phyloP scores from a whole-genome alignment of 2,888 invertebrate genomes.

The Tipula lateralis region DNA sequence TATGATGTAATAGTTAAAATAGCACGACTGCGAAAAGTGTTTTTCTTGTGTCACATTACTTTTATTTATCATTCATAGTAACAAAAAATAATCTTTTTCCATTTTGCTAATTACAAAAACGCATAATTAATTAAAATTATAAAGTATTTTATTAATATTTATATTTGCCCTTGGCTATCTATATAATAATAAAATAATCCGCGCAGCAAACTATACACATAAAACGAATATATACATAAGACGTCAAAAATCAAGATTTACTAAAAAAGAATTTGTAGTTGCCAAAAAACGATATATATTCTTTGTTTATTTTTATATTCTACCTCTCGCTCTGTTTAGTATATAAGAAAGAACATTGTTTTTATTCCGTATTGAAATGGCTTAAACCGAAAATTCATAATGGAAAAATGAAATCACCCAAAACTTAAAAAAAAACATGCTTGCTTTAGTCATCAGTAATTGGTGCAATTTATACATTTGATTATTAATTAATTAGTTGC shows the following conservation, averaged over 20 bases:
- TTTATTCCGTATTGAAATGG: neutral
- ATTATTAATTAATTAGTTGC: neutral
- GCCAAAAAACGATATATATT: neutral
- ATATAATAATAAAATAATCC: neutral
- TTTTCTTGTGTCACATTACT: neutral
- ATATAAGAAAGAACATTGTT: neutral
- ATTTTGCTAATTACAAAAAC: neutral
- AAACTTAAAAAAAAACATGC: neutral
- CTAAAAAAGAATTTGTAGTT: neutral
- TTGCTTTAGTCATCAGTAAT: neutral
- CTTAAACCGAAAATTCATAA: neutral
- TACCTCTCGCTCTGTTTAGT: neutral
- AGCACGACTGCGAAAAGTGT: neutral
- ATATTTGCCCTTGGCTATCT: slow-evolving; percentile 7
- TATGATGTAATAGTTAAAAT: neutral
- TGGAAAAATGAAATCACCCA: neutral
- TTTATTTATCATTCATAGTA: neutral
- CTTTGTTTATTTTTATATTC: neutral
- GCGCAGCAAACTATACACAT: neutral
- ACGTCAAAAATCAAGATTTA: neutral
- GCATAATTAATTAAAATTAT: slow-evolving; percentile 20
- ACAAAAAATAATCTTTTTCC: neutral
- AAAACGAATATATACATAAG: neutral
- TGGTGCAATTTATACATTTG: neutral
- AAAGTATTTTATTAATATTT: neutral